Evolutionary conservation across 2,888 invertebrate species (phyloP).

Genomic region (Idaea aversata): DNA sequence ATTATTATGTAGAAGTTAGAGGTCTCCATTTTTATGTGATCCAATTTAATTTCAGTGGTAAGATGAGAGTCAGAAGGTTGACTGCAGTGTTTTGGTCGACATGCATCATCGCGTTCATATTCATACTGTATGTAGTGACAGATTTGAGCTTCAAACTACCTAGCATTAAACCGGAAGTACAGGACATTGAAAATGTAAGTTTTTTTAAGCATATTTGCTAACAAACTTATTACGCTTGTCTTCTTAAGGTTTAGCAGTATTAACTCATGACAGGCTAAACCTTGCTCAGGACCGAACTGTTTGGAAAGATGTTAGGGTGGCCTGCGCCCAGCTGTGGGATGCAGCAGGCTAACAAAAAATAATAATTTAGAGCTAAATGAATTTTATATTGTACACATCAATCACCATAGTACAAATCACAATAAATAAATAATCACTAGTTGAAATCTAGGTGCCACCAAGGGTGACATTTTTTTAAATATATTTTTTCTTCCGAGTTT

Average conservation of each 20-base stretch:
- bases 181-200: slow-evolving; percentile 83
- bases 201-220: slow-evolving; percentile 1
- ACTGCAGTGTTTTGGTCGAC: slow-evolving; percentile 82
- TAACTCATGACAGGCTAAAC: neutral
- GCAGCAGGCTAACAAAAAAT: no score
- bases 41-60: slow-evolving; percentile 25
- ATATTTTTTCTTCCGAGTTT: no score
- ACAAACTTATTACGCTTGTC: neutral
- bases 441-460: no score
- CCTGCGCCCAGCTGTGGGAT: no score
- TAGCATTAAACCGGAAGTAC: slow-evolving; percentile 74
- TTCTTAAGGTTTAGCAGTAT: neutral
- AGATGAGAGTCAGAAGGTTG: slow-evolving; percentile 79
- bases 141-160: slow-evolving; percentile 82
- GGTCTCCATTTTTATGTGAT: no score
- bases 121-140: slow-evolving; percentile 83
- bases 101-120: slow-evolving; percentile 80
- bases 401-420: no score
- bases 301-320: no score
- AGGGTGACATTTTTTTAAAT: no score
- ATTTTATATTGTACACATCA: no score
- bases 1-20: no score
- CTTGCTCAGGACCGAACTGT: neutral
- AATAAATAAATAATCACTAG: no score
- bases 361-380: no score